phyloP scores from a whole-genome alignment of 2,113 vertebrate genomes.

The Callipepla squamata region DNA sequence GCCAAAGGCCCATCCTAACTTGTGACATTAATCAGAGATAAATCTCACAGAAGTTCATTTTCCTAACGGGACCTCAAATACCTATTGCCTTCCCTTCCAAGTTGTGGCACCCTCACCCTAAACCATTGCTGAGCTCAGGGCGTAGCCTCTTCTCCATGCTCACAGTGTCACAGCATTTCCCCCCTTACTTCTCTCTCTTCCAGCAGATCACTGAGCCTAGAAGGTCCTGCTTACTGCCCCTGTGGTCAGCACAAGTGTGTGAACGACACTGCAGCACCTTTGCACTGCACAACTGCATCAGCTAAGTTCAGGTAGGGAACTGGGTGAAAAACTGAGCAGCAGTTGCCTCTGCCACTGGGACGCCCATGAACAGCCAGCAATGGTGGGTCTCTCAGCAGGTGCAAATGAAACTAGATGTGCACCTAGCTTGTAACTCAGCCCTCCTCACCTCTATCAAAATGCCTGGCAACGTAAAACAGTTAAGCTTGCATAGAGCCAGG shows the following conservation, averaged over 20 bases:
- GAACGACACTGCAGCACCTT: rapidly evolving
- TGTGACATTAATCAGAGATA: background rate
- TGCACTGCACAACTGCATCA: background rate
- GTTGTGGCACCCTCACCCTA: background rate
- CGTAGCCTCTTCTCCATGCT: background rate
- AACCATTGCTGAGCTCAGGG: background rate
- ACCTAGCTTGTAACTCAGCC: background rate
- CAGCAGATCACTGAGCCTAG: background rate
- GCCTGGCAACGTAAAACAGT: background rate
- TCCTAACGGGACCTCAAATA: background rate
- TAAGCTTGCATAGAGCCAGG: background rate
- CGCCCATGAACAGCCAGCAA: background rate
- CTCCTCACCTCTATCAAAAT: background rate
- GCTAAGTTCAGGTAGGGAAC: background rate
- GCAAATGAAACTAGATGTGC: background rate
- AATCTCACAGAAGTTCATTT: background rate
- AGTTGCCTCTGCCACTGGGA: background rate
- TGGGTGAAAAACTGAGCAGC: background rate
- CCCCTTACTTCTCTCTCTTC: background rate
- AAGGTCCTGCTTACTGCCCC: background rate
- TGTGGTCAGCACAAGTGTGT: rapidly evolving
- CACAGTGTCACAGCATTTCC: background rate
- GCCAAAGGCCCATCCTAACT: background rate
- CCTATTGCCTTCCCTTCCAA: background rate
- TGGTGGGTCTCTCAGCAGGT: background rate